A percentile compares a stretch with the other conserved stretches of the same genome.
Conservation (phyloP, 1,140 invertebrate species). For the Carcinoscorpius rotundicauda region DNA sequence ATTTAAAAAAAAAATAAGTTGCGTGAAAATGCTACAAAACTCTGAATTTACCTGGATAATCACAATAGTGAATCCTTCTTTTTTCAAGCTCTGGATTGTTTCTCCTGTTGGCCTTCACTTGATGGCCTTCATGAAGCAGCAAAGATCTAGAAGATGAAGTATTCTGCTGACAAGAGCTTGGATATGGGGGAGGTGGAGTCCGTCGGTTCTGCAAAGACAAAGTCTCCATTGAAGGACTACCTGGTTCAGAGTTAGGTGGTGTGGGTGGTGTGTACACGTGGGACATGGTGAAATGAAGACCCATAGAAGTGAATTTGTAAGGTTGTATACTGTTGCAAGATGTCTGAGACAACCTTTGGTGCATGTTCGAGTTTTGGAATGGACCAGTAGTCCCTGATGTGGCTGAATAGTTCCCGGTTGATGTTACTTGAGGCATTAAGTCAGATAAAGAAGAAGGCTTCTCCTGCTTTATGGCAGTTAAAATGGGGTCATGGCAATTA, state of each 20-base stretch:
- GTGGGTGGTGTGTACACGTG: constrained; percentile 46
- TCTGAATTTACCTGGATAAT: constrained; percentile 66
- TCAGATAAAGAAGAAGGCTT: too few species aligned
- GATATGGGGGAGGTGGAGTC: constrained; percentile 29
- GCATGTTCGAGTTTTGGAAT: too few species aligned
- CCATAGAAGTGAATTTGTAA: constrained; percentile 18
- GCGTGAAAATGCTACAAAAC: too few species aligned
- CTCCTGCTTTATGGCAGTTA: too few species aligned
- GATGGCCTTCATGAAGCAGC: constrained; percentile 33
- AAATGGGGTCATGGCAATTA: too few species aligned
- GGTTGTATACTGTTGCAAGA: background rate
- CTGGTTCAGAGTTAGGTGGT: constrained; percentile 67
- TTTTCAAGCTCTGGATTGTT: constrained; percentile 95
- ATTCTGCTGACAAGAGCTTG: constrained; percentile 17
- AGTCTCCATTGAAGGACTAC: constrained; percentile 32
- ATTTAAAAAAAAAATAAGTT: too few species aligned
- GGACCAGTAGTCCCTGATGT: too few species aligned
- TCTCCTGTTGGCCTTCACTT: constrained; percentile 70
- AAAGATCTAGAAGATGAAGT: constrained; percentile 45
- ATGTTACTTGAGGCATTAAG: too few species aligned
- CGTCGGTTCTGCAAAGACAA: constrained; percentile 11
- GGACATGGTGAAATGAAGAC: constrained; percentile 16
- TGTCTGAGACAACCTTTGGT: too few species aligned
- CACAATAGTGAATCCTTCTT: constrained; percentile 84
- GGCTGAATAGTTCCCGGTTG: too few species aligned